Base-by-base conservation (phyloP, 2,888 invertebrate genomes). In the Drosophila incognita region DNA sequence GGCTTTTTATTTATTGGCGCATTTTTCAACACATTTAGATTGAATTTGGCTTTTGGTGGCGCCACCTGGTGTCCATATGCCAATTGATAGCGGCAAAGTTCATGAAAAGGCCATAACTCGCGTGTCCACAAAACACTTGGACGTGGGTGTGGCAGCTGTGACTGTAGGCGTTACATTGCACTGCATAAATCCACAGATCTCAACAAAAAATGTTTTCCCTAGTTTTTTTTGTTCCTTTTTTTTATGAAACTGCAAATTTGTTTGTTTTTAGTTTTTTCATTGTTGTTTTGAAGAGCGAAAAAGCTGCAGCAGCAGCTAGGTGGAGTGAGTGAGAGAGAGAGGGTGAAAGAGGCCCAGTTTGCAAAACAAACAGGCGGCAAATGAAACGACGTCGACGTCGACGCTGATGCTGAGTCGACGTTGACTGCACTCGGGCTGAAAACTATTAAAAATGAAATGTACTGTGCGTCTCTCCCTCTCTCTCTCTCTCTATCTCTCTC, bases 391-490 rank as follows among this genome's bases (percentile, higher is more conserved):
- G 86, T 48, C 69, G 76, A 36, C 10, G 40, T n/a, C 10, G 36
- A 36, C 18, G 38, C 3, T 8, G 40, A 40, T 42, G 42, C 42
- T 42, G 6, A 42, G 42, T 42, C 42, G 11, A 21, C 21, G 69
- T 13, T 18, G 54, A 54, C 63, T 31, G 49, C 58, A 58, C 74
- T 69, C 67, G 62, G 83, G 64, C 84, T 84, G 83, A 67, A 89
- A 85, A 87, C 87, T 86, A 89, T 86, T 86, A 87, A 89, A 86
- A 89, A 79, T 89, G 76, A 84, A 87, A 87, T 74, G 79, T 67
- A 60, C 74, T 75, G 31, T 73, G 64, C 68, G 65, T 56, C 56
- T 51, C 15, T 15, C 15, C 15, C 15, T 36, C 6, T 36, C 36
- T 15, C 15, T 15, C 35, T 21, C 21, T 13, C 5, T 42, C 5